phyloP scores from a whole-genome alignment of 2,888 invertebrate genomes.

The Nematopogon swammerdamellus region DNA sequence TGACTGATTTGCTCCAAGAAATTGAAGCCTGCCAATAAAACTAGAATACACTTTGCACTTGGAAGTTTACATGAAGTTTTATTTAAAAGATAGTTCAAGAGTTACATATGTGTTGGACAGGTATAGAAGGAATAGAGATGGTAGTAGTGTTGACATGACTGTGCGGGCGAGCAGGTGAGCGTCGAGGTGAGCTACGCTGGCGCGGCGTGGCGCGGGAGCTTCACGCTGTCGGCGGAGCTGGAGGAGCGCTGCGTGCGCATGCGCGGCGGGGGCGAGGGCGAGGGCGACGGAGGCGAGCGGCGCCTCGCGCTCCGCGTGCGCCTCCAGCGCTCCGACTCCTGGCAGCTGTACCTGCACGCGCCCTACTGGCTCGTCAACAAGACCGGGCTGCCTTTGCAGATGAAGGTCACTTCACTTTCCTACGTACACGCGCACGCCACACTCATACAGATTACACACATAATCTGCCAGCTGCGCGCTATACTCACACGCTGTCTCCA shows the following conservation, averaged over 20 bases:
- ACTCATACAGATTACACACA: not conserved
- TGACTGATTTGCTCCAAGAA: too few relatives aligned
- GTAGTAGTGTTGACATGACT: too few relatives aligned
- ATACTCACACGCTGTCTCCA: too few relatives aligned
- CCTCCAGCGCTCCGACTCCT: constrained; percentile 59
- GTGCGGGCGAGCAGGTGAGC: constrained; percentile 11
- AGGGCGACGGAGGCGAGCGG: constrained; percentile 60
- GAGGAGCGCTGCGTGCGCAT: constrained; percentile 64
- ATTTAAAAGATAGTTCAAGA: too few relatives aligned
- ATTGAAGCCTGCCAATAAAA: constrained; percentile 12
- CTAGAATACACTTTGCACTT: too few relatives aligned
- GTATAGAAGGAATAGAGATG: too few relatives aligned
- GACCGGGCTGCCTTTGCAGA: constrained; percentile 76
- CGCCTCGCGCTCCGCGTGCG: constrained; percentile 67
- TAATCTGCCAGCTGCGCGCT: too few relatives aligned
- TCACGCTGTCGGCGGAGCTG: constrained; percentile 63
- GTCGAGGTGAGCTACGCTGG: constrained; percentile 61
- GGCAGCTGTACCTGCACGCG: constrained; percentile 68
- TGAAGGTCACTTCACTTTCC: constrained; percentile 56
- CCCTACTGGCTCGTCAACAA: constrained; percentile 91
- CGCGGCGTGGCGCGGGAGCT: constrained; percentile 66
- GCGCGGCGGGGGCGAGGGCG: constrained; percentile 59
- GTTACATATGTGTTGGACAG: too few relatives aligned
- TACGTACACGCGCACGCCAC: not conserved
- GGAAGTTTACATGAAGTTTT: too few relatives aligned